Evolutionary conservation across 2,888 invertebrate genomes (phyloP), one percentile per base, ranked within the genome.

Genomic region (Oeneis ivallda): DNA sequence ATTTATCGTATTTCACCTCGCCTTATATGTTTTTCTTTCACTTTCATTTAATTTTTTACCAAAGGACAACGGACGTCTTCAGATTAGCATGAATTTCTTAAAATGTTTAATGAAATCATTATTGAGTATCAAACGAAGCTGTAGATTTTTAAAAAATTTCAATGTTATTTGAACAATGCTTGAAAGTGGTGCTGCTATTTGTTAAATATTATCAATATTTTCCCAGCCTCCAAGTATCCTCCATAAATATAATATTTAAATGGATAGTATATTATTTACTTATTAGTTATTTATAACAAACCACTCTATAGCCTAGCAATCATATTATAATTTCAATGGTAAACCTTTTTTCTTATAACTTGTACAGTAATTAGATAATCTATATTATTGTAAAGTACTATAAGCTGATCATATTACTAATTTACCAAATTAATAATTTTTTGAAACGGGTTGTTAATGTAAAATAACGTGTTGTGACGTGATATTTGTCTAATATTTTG

Each of bases 101-200:
- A 34, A 34, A 49, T 8, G 26, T 9, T 26, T 1, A 45, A 45
- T n/a, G 5, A 45, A 45, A 1, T 15, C 15, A 15, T 32, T 13
- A 7, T 1, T 26, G 13, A 1, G 11, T 50, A 26, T 50, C 26
- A 50, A n/a, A 39, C 10, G 1, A 32, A 26, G 49, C 13, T 2
- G 5, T 50, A 32, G 77, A 73, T 79, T 70, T 39, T n/a, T 37
- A 11, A 26, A 47, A 52, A 26, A 53, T 62, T n/a, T 45, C n/a
- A 26, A 26, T 9, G 15, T 47, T 34, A 34, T 9, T n/a, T n/a
- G 15, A 59, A 50, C 17, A 34, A 53, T 32, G 62, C 62, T 62
- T 62, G n/a, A 17, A 47, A 37, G 10, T 59, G 15, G 43, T 58
- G 13, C 26, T 32, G 26, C 13, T 15, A 13, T 19, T 1, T 61